Base-by-base conservation (phyloP, 2,113 vertebrate species). In the Syngnathus floridae region DNA sequence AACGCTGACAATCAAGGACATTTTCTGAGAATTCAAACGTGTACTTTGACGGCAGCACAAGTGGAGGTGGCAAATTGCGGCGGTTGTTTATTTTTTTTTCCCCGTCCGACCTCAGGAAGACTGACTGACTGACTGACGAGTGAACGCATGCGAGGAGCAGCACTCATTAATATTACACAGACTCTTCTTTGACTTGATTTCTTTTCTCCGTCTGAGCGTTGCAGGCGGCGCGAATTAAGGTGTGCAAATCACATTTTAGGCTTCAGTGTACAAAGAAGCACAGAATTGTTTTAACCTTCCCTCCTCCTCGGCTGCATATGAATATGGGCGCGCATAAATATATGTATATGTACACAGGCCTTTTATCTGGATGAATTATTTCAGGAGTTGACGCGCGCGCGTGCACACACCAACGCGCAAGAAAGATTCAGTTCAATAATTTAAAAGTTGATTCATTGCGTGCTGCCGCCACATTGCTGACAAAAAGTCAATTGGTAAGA, bases 191-290 rank as follows among this genome's bases (percentile, higher is more conserved):
- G 84, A 89, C 83, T 89, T 89, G 75, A 85, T 87, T 88, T 86
- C 64, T 72, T 86, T 87, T 85, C 79, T 87, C 75, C 66, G 70
- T 86, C 80, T 85, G 80, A 85, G 80, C 73, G 82, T 81, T 74
- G 84, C 80, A 85, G 82, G 79, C 78, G 82, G 74, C 74, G 86
- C 78, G 82, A 87, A 87, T 90, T 88, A 87, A 83, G 84, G 85
- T 89, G 85, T 87, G 84, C 80, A 88, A 89, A 89, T 88, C 85
- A 88, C 86, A 87, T 89, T 90, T 88, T 87, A 82, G 80, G 87
- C 83, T 88, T 88, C 82, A 86, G 69, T 76, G 72, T 87, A 86
- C 84, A 81, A 82, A 82, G 78, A 81, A 71, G 64, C 69, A 62
- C 60, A 67, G 67, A 78, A 84, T 82, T 80, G 71, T 82, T 81